These are phyloP conservation scores for Falco rusticolus DNA, from an alignment of 2,797 vertebrate species.

Conservation along the genomic window DNA sequence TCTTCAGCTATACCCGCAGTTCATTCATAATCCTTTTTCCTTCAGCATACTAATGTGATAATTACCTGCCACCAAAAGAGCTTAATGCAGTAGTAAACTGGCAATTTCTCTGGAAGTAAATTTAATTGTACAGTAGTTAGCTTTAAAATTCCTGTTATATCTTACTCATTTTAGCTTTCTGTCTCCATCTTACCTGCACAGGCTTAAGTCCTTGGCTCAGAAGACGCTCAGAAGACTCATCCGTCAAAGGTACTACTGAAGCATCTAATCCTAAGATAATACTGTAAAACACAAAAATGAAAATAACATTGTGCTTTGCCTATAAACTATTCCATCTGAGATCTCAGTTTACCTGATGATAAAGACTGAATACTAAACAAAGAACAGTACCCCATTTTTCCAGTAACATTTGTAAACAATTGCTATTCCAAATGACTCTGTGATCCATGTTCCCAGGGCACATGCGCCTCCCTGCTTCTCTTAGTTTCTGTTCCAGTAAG, in stretches of 20 bases:
- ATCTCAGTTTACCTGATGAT: not conserved
- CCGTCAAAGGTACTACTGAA: not conserved
- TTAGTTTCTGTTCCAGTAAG: not conserved
- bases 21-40: not conserved
- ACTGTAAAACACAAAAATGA: not conserved
- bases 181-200: not conserved
- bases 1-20: not conserved
- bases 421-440: not conserved
- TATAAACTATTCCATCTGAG: not conserved
- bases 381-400: not conserved
- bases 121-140: not conserved
- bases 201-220: not conserved
- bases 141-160: not conserved
- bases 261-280: not conserved
- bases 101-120: not conserved
- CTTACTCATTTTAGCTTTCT: not conserved
- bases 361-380: not conserved
- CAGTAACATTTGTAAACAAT: not conserved
- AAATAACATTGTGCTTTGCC: not conserved
- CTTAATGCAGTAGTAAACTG: not conserved
- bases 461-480: not conserved
- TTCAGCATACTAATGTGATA: not conserved
- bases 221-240: not conserved
- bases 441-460: not conserved
- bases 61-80: not conserved